Evolutionary conservation across 2,797 vertebrate species (phyloP).

Genomic region (Pangasius larnaudii): DNA sequence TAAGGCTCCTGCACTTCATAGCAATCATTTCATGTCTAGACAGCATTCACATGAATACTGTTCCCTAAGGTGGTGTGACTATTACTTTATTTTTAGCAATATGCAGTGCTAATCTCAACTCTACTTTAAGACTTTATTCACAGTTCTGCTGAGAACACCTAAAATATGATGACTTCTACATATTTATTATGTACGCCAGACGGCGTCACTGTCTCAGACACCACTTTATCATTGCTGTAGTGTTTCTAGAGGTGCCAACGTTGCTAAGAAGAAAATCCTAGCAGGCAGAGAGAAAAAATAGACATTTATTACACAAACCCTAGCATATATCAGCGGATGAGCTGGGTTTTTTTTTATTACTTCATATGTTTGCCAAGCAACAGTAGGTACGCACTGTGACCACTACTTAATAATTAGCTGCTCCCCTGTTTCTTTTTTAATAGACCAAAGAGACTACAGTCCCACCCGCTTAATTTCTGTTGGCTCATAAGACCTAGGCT

Average conservation of each 20-base stretch:
- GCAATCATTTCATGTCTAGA: neutral
- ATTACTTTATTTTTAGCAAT: slow-evolving; percentile 6
- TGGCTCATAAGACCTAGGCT: neutral
- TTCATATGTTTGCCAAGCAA: neutral
- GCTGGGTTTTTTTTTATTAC: neutral
- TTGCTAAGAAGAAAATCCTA: neutral
- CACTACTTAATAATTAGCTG: neutral
- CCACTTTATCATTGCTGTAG: neutral
- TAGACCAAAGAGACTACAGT: neutral
- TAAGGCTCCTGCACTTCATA: neutral
- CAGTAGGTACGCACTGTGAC: neutral
- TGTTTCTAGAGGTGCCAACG: neutral
- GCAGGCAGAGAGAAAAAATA: neutral
- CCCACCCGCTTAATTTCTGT: neutral
- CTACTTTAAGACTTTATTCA: neutral
- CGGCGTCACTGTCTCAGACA: neutral
- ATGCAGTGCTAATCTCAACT: neutral
- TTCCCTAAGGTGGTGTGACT: slow-evolving; percentile 16
- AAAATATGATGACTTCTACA: neutral
- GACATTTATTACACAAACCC: neutral
- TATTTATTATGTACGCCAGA: slow-evolving; percentile 8
- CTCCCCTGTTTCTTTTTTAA: neutral
- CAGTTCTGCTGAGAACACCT: slow-evolving; percentile 5
- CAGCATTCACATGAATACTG: neutral
- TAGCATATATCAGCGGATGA: neutral